Base-by-base conservation (phyloP, 2,797 vertebrate species). In the Macropus fuliginosus region DNA sequence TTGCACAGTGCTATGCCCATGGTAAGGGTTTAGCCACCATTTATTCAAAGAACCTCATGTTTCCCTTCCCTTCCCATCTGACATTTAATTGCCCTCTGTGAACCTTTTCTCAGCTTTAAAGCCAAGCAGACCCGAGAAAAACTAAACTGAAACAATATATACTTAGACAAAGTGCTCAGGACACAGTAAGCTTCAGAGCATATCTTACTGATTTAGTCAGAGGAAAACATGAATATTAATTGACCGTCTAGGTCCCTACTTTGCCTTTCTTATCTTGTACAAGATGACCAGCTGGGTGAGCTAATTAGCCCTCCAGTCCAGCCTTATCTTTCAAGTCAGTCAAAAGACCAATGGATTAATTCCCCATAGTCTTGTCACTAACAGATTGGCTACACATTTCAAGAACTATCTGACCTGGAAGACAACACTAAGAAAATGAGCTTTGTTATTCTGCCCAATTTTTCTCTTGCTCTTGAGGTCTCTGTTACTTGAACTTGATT, bases 61-160 rank as follows among this genome's bases (percentile, higher is more conserved):
- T 66, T 24, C 54, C 1, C 5, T 3, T 4, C 14, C 0, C 0
- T 0, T 0, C 18, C 3, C 31, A 66, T 34, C 9, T 52, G 1
- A 4, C 14, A n/a, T 54, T 89, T 56, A 2, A 1, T 24, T 16
- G n/a, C 11, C 5, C 21, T 55, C 0, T 50, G 6, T 24, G 18
- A 8, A 91, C 0, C 3, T 74, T 56, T 62, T 55, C 50, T 5
- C 50, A 24, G 4, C 24, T 16, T 12, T 87, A 29, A 56, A 3
- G 11, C 1, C 12, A 74, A 52, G 11, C 3, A 2, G 0, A 56
- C 62, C 1, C n/a, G 21, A 74, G 57, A 93, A 92, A 94, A 4
- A 1, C 13, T 11, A 34, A 56, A 16, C 2, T 28, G 8, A 3
- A 92, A 40, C 46, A 56, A 31, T 2, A 5, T 16, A 27, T 12